These are phyloP conservation scores for Cryptus viduatorius DNA, from an alignment of 2,888 invertebrate genomes.

Conservation along the genomic window DNA sequence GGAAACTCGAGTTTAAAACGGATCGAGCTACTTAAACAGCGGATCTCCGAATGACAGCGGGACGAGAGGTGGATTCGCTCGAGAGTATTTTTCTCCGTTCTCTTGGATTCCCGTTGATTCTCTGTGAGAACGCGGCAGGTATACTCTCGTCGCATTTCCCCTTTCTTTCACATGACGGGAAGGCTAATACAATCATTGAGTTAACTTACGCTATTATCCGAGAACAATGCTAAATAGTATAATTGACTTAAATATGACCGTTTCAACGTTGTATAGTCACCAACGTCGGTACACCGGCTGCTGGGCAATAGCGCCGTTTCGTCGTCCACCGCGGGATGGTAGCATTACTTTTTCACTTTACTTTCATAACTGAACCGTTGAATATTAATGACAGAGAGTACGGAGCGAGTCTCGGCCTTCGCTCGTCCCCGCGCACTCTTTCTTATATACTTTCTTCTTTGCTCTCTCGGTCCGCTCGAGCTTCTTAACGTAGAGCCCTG, in stretches of 20 bases:
- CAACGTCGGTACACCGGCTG: background rate
- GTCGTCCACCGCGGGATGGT: slow-evolving; percentile 53
- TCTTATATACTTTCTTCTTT: slow-evolving; percentile 17
- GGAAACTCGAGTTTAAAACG: background rate
- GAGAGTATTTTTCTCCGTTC: slow-evolving; percentile 22
- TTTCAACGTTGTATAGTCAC: slow-evolving; percentile 67
- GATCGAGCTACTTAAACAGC: background rate
- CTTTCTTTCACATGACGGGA: slow-evolving; percentile 12
- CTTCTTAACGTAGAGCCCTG: slow-evolving; percentile 75
- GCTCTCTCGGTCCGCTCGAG: slow-evolving; percentile 55
- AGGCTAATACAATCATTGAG: slow-evolving; percentile 75
- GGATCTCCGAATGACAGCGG: background rate
- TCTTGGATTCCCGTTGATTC: slow-evolving; percentile 3
- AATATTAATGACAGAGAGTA: slow-evolving; percentile 82
- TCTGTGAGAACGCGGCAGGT: background rate
- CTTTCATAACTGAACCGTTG: slow-evolving; percentile 84
- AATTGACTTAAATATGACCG: slow-evolving; percentile 81
- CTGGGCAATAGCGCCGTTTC: slow-evolving; percentile 24
- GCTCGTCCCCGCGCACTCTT: slow-evolving; percentile 45
- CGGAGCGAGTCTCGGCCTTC: slow-evolving; percentile 62
- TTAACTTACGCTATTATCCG: slow-evolving; percentile 79
- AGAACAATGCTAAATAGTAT: slow-evolving; percentile 81
- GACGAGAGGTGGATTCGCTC: slow-evolving; percentile 1
- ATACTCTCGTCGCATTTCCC: background rate
- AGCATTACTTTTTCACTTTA: slow-evolving; percentile 84